These are phyloP conservation scores for Drosophila stalkeri DNA, from an alignment of 2,888 invertebrate species.

Conservation along the genomic window DNA sequence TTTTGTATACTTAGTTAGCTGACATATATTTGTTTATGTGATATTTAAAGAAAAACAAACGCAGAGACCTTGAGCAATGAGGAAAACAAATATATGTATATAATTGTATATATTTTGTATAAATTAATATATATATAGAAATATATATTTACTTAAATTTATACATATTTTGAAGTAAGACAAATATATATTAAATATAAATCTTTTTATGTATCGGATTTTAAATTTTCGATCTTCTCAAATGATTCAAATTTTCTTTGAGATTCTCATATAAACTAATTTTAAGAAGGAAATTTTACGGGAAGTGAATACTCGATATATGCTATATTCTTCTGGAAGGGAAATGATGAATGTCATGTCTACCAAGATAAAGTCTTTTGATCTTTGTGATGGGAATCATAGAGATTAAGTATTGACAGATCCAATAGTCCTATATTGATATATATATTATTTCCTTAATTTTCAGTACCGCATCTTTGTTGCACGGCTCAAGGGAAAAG, in stretches of 20 bases:
- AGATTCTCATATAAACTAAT: too few species aligned
- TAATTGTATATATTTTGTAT: neutral
- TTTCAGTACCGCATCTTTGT: slow-evolving; percentile 80
- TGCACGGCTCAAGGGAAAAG: slow-evolving; percentile 64
- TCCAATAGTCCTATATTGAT: neutral
- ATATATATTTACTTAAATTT: neutral
- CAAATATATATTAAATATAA: too few species aligned
- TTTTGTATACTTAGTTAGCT: slow-evolving; percentile 10
- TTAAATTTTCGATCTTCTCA: neutral
- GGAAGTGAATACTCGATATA: too few species aligned
- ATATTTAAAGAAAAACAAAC: slow-evolving; percentile 10
- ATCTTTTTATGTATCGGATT: too few species aligned
- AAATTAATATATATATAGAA: neutral
- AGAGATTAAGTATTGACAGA: too few species aligned
- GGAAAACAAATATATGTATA: neutral
- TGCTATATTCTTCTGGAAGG: too few species aligned
- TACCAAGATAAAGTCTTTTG: too few species aligned
- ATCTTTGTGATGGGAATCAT: too few species aligned
- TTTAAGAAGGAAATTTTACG: too few species aligned
- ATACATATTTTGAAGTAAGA: too few species aligned
- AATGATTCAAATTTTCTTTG: too few species aligned
- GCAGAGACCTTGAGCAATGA: slow-evolving; percentile 10
- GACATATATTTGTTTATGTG: slow-evolving; percentile 2
- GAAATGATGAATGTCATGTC: too few species aligned
- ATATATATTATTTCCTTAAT: neutral